Evolutionary conservation across 2,888 invertebrate genomes (phyloP).

Genomic region (Lamellibrachia columna): DNA sequence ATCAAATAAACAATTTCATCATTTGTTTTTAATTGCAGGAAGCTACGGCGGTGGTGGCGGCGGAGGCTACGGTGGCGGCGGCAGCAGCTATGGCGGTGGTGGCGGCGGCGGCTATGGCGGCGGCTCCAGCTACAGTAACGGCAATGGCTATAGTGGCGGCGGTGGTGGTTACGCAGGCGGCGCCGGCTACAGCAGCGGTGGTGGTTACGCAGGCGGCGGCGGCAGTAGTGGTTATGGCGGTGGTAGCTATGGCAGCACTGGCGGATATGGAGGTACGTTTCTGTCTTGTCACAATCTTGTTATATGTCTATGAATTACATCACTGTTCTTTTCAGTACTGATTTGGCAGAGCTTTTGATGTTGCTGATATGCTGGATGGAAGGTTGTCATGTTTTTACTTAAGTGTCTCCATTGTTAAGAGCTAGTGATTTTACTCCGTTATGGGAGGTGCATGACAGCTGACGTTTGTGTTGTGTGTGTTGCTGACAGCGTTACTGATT

Average conservation of each 20-base stretch:
- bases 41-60: slow-evolving; percentile 39
- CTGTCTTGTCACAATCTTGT: neutral
- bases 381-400: neutral
- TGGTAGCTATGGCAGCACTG: slow-evolving; percentile 44
- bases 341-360: neutral
- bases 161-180: slow-evolving; percentile 37
- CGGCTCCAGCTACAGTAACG: neutral
- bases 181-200: slow-evolving; percentile 42
- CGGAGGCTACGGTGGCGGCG: slow-evolving; percentile 37
- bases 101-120: slow-evolving; percentile 32
- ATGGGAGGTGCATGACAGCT: neutral
- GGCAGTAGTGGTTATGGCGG: slow-evolving; percentile 36
- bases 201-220: slow-evolving; percentile 31
- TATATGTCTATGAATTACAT: neutral
- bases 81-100: slow-evolving; percentile 25
- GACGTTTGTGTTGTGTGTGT: neutral
- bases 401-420: neutral
- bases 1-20: neutral
- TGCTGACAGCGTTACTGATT: neutral
- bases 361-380: neutral
- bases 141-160: slow-evolving; percentile 18
- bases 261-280: slow-evolving; percentile 40
- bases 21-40: neutral
- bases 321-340: neutral
- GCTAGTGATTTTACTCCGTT: neutral